phyloP scores from a whole-genome alignment of 1,140 invertebrate species.

The Neodiprion lecontei region DNA sequence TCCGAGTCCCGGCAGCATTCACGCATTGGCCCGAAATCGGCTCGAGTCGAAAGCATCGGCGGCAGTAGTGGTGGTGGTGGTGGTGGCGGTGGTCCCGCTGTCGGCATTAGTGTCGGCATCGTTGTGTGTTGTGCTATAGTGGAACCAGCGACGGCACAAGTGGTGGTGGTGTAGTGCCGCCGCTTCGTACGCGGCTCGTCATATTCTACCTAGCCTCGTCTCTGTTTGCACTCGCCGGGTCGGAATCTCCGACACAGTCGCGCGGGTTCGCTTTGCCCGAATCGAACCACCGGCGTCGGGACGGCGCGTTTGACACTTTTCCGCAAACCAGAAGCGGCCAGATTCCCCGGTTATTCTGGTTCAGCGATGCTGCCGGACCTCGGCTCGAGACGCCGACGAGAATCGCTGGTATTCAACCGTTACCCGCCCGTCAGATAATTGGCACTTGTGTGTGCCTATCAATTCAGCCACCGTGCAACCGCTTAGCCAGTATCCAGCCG shows the following conservation, averaged over 20 bases:
- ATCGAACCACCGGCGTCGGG: constrained; percentile 31
- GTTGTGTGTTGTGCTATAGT: too few relatives aligned
- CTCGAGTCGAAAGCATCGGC: neutral
- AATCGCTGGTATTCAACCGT: too few relatives aligned
- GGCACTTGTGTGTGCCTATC: too few relatives aligned
- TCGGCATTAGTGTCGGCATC: too few relatives aligned
- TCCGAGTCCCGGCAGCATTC: neutral
- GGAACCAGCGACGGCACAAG: neutral
- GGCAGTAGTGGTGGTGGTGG: neutral
- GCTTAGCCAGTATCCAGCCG: too few relatives aligned
- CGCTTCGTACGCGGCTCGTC: constrained; percentile 35
- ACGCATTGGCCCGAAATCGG: neutral
- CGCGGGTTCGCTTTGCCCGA: constrained; percentile 30
- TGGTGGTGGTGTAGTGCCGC: neutral
- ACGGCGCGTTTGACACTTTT: constrained; percentile 1
- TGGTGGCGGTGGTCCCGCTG: too few relatives aligned
- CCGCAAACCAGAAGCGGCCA: too few relatives aligned
- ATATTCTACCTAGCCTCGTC: constrained; percentile 55
- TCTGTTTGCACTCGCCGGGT: constrained; percentile 54
- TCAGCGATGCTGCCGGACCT: too few relatives aligned
- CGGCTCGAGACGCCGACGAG: too few relatives aligned
- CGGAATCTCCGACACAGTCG: constrained; percentile 51
- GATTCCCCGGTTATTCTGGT: too few relatives aligned
- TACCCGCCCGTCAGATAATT: too few relatives aligned
- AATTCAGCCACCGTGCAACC: too few relatives aligned